Conservation (phyloP, 2,113 vertebrate species). For the Serilophus lunatus region DNA sequence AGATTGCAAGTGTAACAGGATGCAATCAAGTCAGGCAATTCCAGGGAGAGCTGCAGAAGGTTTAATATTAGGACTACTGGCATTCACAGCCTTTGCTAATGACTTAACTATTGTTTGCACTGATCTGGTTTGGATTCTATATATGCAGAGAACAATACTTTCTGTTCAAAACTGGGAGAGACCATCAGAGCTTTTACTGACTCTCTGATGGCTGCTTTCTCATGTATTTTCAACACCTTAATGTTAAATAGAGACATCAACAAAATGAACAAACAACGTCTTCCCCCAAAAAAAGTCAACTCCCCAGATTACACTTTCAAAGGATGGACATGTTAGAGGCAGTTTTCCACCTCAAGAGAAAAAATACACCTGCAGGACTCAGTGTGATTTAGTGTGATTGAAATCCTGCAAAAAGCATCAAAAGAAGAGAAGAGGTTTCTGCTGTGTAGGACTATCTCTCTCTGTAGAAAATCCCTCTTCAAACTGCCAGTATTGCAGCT, state of each 20-base stretch:
- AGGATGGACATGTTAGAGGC: not conserved
- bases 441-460: too few species aligned
- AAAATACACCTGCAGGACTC: not conserved
- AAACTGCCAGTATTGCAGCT: not conserved
- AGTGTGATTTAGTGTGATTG: not conserved
- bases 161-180: conserved; percentile 20
- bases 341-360: not conserved
- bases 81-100: conserved; percentile 65
- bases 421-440: not conserved
- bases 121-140: conserved; percentile 63
- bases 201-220: not conserved
- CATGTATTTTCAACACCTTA: not conserved
- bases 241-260: not conserved
- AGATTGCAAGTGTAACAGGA: conserved; percentile 70
- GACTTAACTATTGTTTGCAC: conserved; percentile 60
- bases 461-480: not conserved
- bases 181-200: conserved; percentile 1
- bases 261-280: not conserved
- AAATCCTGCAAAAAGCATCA: not conserved
- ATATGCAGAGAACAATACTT: conserved; percentile 16
- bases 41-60: conserved; percentile 66
- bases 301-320: not conserved
- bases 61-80: conserved; percentile 52
- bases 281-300: not conserved
- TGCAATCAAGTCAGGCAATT: conserved; percentile 61